These are phyloP conservation scores for Stomorhina lunata DNA, from an alignment of 2,888 invertebrate species.

Conservation along the genomic window DNA sequence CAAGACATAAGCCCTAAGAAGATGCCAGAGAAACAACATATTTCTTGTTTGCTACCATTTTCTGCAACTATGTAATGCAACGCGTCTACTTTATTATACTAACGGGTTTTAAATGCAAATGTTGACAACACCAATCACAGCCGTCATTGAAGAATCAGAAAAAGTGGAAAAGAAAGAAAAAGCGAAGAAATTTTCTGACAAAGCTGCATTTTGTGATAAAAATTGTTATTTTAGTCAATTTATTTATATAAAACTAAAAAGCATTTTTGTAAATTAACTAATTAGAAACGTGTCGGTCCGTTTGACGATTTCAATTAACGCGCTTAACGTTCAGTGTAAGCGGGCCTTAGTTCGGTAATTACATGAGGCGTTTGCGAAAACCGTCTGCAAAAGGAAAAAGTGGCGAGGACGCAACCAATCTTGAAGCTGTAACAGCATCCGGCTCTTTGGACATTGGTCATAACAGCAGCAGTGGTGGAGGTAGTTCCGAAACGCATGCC, in stretches of 20 bases:
- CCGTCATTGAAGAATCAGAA: conserved; percentile 10
- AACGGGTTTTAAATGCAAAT: too few species aligned
- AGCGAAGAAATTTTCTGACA: conserved; percentile 26
- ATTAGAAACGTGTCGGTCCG: not conserved
- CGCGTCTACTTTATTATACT: too few species aligned
- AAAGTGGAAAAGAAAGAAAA: not conserved
- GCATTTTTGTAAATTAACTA: not conserved
- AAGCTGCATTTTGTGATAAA: conserved; percentile 38
- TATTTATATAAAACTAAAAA: conserved; percentile 6
- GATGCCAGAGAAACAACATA: too few species aligned
- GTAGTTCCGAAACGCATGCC: conserved; percentile 56
- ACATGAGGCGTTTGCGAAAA: conserved; percentile 65
- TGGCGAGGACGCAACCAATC: conserved; percentile 46
- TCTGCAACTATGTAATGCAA: conserved; percentile 26
- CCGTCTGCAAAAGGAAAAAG: conserved; percentile 61
- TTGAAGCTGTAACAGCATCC: conserved; percentile 14
- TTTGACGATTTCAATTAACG: conserved; percentile 7
- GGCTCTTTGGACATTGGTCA: not conserved
- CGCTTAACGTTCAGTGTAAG: conserved; percentile 9
- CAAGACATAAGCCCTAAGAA: too few species aligned
- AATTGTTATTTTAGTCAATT: conserved; percentile 26
- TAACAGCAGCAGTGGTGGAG: not conserved
- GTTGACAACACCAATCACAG: too few species aligned
- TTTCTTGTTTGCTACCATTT: too few species aligned
- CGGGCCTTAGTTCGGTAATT: conserved; percentile 29